Evolutionary conservation across 2,888 invertebrate genomes (phyloP).

Genomic region (Tiphia femorata): DNA sequence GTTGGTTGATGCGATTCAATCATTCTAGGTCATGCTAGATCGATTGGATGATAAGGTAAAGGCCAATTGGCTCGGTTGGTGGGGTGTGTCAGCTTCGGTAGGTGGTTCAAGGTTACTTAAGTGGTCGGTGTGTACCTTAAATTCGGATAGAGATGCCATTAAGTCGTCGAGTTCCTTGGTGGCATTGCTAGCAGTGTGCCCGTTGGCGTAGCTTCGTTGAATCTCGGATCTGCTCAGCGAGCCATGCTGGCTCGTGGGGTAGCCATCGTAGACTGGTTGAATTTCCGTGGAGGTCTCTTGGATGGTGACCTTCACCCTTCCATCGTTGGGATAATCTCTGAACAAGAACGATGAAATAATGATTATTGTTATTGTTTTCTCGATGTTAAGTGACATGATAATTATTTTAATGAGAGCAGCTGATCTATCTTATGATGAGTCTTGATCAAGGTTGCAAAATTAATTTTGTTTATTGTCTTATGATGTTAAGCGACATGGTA

Average conservation of each 20-base stretch:
- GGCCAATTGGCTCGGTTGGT: too few relatives aligned
- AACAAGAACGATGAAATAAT: slow-evolving; percentile 13
- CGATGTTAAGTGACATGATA: too few relatives aligned
- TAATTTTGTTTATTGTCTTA: too few relatives aligned
- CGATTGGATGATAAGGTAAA: too few relatives aligned
- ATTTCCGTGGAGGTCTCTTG: slow-evolving; percentile 69
- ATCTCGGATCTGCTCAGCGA: slow-evolving; percentile 53
- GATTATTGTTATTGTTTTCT: neutral
- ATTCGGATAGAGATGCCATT: slow-evolving; percentile 95
- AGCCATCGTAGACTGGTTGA: slow-evolving; percentile 60
- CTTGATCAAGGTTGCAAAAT: too few relatives aligned
- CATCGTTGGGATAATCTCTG: slow-evolving; percentile 64
- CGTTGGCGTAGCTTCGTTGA: slow-evolving; percentile 55
- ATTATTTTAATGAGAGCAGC: too few relatives aligned
- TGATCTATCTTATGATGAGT: too few relatives aligned
- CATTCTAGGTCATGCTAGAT: too few relatives aligned
- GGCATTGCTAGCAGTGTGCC: slow-evolving; percentile 82
- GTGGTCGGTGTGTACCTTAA: slow-evolving; percentile 93
- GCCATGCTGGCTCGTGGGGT: slow-evolving; percentile 53
- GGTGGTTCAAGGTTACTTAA: too few relatives aligned
- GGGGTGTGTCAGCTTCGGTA: too few relatives aligned
- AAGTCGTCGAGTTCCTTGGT: slow-evolving; percentile 95
- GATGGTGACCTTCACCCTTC: slow-evolving; percentile 68
- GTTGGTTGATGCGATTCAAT: too few relatives aligned
- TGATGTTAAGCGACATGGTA: too few relatives aligned